Evolutionary conservation across 2,113 vertebrate species (phyloP), one percentile per base, ranked within the genome.

Genomic region (Gobius niger): DNA sequence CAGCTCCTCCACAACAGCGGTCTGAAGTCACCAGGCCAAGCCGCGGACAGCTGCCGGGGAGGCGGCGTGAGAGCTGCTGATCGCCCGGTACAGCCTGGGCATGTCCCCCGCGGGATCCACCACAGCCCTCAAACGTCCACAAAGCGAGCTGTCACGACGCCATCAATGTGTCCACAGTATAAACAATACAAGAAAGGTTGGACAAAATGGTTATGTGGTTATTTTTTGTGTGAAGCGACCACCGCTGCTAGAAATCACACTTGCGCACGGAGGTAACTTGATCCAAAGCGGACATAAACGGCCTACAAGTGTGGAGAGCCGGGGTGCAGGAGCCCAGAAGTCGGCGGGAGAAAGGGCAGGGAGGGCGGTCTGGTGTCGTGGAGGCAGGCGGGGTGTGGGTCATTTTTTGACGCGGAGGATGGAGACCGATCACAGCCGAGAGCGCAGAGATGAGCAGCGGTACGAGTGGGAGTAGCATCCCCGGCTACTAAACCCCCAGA

Each of bases 1-100:
- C 63, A 73, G 82, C 70, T 70, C 74, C 85, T 86, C 87, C 79
- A 84, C 87, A 81, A 73, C 70, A 54, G 77, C 73, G 61, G 52
- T 54, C 73, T 60, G 57, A 59, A 75, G 74, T 81, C 82, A 82
- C 82, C 65, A 73, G 82, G 70, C 65, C 78, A 69, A 67, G 50
- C 68, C 44, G 71, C 3, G 74, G 67, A 54, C 60, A 40, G 50
- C 63, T 42, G 57, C 57, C 44, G 57, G 9, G 50, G 72, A 18
- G 53, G 51, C 69, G 19, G 65, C 15, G 62, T 2, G 71, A 46
- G 14, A 69, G 61, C 50, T 40, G 57, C 70, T 34, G 65, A 70
- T 65, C 72, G 50, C 50, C 24, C 68, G 49, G 59, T 46, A n/a
- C 44, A 68, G 19, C 46, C 52, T 76, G 73, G 46, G 65, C 69